Conservation (phyloP, 2,113 vertebrate genomes). For the Callithrix jacchus region DNA sequence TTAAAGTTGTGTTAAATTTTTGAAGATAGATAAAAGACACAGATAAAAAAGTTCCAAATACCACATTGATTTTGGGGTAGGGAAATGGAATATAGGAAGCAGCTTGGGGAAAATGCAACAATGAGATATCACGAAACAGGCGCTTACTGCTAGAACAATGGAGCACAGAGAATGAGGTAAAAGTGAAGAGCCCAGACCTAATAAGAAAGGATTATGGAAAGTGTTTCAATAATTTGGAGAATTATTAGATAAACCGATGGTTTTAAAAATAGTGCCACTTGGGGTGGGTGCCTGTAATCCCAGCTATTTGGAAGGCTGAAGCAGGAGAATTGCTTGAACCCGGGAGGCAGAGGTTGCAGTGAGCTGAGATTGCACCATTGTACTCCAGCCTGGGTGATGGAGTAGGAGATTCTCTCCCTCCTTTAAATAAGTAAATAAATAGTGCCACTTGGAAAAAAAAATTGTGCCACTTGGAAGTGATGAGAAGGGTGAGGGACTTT, state of each 20-base stretch:
- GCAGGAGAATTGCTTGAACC: too few species aligned
- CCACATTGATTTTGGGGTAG: not conserved
- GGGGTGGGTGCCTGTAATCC: too few species aligned
- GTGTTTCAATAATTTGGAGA: not conserved
- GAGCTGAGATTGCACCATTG: too few species aligned
- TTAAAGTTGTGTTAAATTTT: slow-evolving; percentile 26
- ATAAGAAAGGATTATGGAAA: not conserved
- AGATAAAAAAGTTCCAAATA: slow-evolving; percentile 1
- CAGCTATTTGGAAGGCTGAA: too few species aligned
- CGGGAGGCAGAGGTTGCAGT: too few species aligned
- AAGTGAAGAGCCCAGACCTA: not conserved
- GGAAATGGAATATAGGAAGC: not conserved
- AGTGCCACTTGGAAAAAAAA: slow-evolving; percentile 17
- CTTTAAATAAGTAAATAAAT: too few species aligned
- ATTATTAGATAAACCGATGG: not conserved
- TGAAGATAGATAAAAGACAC: slow-evolving; percentile 11
- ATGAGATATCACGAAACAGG: not conserved
- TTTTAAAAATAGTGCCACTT: not conserved
- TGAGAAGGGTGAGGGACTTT: not conserved
- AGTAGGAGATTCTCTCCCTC: too few species aligned
- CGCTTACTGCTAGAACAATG: not conserved
- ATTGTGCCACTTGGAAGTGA: slow-evolving; percentile 20
- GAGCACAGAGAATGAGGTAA: not conserved
- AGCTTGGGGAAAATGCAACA: not conserved
- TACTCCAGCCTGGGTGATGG: too few species aligned